Conservation (phyloP, 2,888 invertebrate species). For the Dynastes tityus region DNA sequence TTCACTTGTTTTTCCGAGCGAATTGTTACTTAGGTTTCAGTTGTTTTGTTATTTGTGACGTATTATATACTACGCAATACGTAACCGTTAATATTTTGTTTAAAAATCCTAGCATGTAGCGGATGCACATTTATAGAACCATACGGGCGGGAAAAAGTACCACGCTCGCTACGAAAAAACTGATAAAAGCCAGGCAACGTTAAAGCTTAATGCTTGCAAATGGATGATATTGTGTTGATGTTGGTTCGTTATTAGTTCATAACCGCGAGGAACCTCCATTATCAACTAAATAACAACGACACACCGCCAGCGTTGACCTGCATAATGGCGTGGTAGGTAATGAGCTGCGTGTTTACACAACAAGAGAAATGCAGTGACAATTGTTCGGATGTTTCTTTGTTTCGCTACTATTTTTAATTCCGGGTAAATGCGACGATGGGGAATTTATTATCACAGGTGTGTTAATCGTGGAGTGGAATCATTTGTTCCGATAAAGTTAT, state of each 20-base stretch:
- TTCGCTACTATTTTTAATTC: too few relatives aligned
- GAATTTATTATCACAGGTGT: too few relatives aligned
- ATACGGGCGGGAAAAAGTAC: not conserved
- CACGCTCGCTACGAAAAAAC: not conserved
- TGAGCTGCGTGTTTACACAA: not conserved
- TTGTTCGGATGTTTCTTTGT: too few relatives aligned
- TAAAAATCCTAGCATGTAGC: not conserved
- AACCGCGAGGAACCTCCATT: not conserved
- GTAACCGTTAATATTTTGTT: not conserved
- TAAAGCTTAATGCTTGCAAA: conserved; percentile 31
- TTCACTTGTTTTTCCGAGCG: too few relatives aligned
- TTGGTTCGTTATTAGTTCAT: conserved; percentile 23
- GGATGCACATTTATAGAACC: not conserved
- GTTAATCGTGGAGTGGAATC: too few relatives aligned
- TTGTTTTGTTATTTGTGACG: not conserved
- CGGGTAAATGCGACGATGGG: too few relatives aligned
- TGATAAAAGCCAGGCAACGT: conserved; percentile 7
- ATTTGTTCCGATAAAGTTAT: too few relatives aligned
- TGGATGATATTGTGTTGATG: conserved; percentile 35
- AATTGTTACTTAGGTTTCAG: not conserved
- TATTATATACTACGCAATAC: not conserved
- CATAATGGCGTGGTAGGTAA: not conserved
- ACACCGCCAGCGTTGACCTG: conserved; percentile 1
- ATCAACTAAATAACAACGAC: conserved; percentile 17
- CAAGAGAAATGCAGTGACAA: not conserved